Conservation (phyloP, 1,140 invertebrate genomes). For the Brachionus rubens region DNA sequence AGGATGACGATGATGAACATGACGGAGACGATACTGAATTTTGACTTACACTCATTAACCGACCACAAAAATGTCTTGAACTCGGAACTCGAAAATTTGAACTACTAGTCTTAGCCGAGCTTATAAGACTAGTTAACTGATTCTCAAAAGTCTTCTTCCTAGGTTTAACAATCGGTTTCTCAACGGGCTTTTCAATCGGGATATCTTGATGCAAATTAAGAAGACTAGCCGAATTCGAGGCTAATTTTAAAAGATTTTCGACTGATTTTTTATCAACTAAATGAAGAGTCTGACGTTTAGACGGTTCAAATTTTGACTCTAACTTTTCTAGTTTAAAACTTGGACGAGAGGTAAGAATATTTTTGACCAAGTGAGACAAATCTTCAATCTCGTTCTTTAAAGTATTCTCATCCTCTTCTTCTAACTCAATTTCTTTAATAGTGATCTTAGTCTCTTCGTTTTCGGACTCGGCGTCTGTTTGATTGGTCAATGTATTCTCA, state of each 20-base stretch:
- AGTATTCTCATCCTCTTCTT: not conserved
- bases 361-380: slow-evolving; percentile 19
- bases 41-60: not conserved
- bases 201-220: not conserved
- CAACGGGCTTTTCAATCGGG: not conserved
- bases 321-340: not conserved
- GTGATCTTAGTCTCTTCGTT: not conserved
- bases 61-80: slow-evolving; percentile 39
- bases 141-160: slow-evolving; percentile 19
- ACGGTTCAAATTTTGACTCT: not conserved
- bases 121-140: not conserved
- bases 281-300: not conserved
- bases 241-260: slow-evolving; percentile 35
- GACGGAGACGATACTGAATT: not conserved
- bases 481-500: slow-evolving; percentile 2
- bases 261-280: slow-evolving; percentile 34
- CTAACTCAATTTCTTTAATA: not conserved
- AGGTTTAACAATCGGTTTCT: not conserved
- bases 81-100: slow-evolving; percentile 34
- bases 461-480: not conserved
- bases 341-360: not conserved
- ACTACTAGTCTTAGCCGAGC: not conserved
- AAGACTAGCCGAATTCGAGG: slow-evolving; percentile 31
- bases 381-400: slow-evolving; percentile 12
- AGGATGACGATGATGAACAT: not conserved